A percentile compares a stretch with the other conserved stretches of the same genome.
Evolutionary conservation across 1,140 invertebrate genomes (phyloP).

Genomic region (Ooceraea biroi): DNA sequence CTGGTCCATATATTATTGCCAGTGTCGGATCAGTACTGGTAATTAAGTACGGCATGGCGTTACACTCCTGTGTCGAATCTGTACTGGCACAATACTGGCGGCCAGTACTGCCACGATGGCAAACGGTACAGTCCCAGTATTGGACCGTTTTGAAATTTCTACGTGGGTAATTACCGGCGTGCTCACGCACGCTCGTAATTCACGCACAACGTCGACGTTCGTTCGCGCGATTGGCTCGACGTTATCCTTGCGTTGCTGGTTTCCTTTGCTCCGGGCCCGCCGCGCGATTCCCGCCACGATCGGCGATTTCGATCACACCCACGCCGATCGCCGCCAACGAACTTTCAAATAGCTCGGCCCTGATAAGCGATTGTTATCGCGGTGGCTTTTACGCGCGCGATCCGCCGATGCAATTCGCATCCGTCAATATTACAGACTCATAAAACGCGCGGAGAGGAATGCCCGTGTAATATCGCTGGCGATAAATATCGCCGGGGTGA

Average conservation of each 20-base stretch:
- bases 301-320: slow-evolving; percentile 31
- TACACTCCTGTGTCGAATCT: too few relatives aligned
- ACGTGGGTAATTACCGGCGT: slow-evolving; percentile 41
- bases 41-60: too few relatives aligned
- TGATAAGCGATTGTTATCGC: slow-evolving; percentile 45
- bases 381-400: not conserved
- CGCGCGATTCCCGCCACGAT: slow-evolving; percentile 2
- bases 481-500: slow-evolving; percentile 26
- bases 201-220: not conserved
- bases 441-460: slow-evolving; percentile 28
- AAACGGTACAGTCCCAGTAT: too few relatives aligned
- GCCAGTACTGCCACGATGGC: too few relatives aligned
- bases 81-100: too few relatives aligned
- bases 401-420: not conserved
- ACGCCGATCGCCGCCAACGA: not conserved
- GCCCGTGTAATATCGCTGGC: slow-evolving; percentile 12
- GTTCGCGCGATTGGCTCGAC: not conserved
- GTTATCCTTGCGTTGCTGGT: slow-evolving; percentile 18
- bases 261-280: not conserved
- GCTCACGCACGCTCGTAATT: slow-evolving; percentile 15
- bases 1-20: too few relatives aligned
- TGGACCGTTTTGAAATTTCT: too few relatives aligned
- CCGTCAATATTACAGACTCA: not conserved
- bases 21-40: too few relatives aligned
- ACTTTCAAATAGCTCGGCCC: slow-evolving; percentile 4